A percentile compares a stretch with the other conserved stretches of the same genome.
These are phyloP conservation scores for Sarcophaga variegata DNA, from an alignment of 2,888 invertebrate genomes.

Conservation along the genomic window DNA sequence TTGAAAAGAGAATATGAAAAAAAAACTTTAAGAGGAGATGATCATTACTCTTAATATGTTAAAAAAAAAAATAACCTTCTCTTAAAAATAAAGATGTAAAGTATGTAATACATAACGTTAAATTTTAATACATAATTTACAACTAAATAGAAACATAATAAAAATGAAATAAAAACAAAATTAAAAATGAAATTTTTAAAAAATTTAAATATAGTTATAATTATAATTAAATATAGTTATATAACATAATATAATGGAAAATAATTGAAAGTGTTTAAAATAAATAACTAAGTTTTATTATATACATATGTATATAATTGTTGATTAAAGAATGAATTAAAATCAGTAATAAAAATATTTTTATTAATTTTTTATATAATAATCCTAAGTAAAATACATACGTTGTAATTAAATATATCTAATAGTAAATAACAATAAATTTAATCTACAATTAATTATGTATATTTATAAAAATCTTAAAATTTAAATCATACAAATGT, in stretches of 20 bases:
- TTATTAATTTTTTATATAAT: neutral
- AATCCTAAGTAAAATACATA: neutral
- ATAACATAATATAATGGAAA: neutral
- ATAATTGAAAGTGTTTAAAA: too few species aligned
- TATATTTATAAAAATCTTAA: neutral
- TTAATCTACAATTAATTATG: neutral
- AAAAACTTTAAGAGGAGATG: neutral
- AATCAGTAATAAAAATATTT: neutral
- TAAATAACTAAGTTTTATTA: neutral
- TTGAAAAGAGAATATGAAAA: neutral
- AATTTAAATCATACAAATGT: neutral
- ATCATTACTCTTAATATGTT: neutral
- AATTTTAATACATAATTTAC: too few species aligned
- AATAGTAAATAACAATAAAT: too few species aligned
- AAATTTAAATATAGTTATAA: neutral
- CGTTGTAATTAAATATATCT: too few species aligned
- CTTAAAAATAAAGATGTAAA: neutral
- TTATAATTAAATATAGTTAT: neutral
- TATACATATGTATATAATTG: neutral
- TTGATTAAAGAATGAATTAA: neutral
- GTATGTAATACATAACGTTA: too few species aligned
- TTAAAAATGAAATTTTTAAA: neutral
- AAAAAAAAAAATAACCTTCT: neutral
- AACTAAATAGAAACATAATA: too few species aligned
- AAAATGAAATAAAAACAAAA: neutral